Evolutionary conservation across 1,140 invertebrate species (phyloP), one percentile per base, ranked within the genome.

Genomic region (Calycopis cecrops): DNA sequence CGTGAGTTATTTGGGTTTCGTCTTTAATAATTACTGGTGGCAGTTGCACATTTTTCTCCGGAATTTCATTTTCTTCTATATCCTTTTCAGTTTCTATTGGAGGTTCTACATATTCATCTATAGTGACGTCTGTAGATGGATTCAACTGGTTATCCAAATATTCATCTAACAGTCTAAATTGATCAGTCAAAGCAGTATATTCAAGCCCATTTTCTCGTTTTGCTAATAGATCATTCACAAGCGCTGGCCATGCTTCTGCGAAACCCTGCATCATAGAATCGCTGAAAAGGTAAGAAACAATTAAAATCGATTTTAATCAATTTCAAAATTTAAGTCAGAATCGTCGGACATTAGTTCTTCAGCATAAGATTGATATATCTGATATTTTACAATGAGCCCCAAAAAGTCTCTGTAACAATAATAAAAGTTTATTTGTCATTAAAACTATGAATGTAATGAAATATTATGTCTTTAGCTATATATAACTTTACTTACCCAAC

Each of bases 331-430:
- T 52, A 85, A 67, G 69, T 86, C 81, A 16, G 61, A 71, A 16
- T 85, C 76, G 69, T 86, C 83, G 34, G 71, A 76, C 17, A 71
- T 67, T 6, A 85, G 61, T 62, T 86, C 83, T 64, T 86, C 83
- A 16, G 83, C 83, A 65, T 80, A 86, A 2, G 83, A 83, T 53
- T 84, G 81, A 58, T 84, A 86, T 12, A 86, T 76, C 69, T 85
- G 81, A 62, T 85, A 86, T 48, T 86, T 85, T 12, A 86, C 57
- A 57, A 86, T 79, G 3, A 83, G 17, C 11, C 83, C 83, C 73
- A 86, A 70, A 53, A 81, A 86, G 72, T 83, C 83, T 35, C 83
- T 86, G 68, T 0, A 79, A 79, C 10, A 62, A 57, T 65, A 63
- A 56, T 35, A 49, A 40, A 11, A 1, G 38, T 21, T 44, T 48